Evolutionary conservation across 2,797 vertebrate genomes (phyloP).

Genomic region (Ispidina lecontei): DNA sequence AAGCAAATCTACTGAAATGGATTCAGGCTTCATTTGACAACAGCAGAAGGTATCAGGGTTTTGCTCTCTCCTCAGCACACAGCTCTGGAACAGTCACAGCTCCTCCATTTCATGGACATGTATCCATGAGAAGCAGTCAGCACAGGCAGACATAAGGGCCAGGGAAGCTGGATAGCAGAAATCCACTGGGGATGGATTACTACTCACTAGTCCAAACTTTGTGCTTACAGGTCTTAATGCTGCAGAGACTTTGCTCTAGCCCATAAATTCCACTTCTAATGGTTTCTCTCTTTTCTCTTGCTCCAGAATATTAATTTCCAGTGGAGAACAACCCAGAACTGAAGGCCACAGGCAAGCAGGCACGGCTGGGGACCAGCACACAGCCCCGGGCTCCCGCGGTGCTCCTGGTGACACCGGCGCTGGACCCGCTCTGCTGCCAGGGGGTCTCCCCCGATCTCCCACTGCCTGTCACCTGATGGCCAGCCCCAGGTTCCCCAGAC

Average conservation of each 20-base stretch:
- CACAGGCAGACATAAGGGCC: background rate
- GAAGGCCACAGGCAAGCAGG: background rate
- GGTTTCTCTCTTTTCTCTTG: background rate
- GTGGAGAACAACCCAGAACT: background rate
- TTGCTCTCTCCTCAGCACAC: background rate
- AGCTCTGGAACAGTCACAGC: background rate
- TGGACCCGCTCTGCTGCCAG: background rate
- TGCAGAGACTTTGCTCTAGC: background rate
- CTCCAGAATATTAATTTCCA: background rate
- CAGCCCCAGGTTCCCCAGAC: background rate
- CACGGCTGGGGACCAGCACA: background rate
- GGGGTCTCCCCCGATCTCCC: background rate
- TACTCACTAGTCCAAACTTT: background rate
- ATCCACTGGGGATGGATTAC: background rate
- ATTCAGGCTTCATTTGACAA: background rate
- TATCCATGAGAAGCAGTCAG: background rate
- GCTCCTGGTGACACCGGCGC: background rate
- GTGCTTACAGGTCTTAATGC: background rate
- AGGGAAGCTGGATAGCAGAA: background rate
- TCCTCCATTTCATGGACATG: background rate
- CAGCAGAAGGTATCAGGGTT: background rate
- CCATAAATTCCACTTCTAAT: background rate
- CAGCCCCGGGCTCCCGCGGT: background rate
- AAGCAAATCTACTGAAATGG: background rate
- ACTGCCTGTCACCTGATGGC: too few species aligned